Evolutionary conservation across 2,888 invertebrate genomes (phyloP), one percentile per base, ranked within the genome.

Genomic region (Coenonympha arcania): DNA sequence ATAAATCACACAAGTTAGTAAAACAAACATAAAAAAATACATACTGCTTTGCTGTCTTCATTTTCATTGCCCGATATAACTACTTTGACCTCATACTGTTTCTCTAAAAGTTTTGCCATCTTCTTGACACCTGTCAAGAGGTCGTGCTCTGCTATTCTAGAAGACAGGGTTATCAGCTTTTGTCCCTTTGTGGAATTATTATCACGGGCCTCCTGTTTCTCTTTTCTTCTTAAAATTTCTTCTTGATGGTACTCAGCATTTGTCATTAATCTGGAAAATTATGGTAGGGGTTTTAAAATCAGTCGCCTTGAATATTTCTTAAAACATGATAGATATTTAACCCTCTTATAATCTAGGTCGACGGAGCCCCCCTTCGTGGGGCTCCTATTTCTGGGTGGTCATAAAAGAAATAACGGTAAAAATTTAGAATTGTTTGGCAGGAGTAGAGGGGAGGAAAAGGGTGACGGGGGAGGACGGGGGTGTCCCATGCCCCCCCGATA

Each of bases 61-160:
- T 76, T 79, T 50, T 69, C 73, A 52, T 85, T 84, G 9, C 87
- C 88, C 61, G 82, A 79, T 48, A 91, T 86, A 24, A 89, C 74
- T 39, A 90, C 78, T 67, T 84, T 80, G 3, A 92, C 89, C 81
- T 92, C 91, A 76, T 89, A 88, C 6, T 85, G 86, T 63, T 92
- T 92, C n/a, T 77, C 76, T 5, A 92, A 62, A 83, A 92, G 89
- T 74, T 92, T 92, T 1, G 76, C 55, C 59, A 92, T 89, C 68
- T 91, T 91, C 53, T 89, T 91, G 0, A 90, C 71, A 53, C 89
- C 85, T 5, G 89, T 89, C 65, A 88, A 78, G 34, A 93, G 82
- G 75, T 93, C 93, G 74, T 92, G 88, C 34, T 90, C 88, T 4
- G 87, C 87, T 53, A 92, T 92, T 56, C 87, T 88, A 3, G 88